Conservation (phyloP, 2,888 invertebrate species). For the Nemotelus pantherinus region DNA sequence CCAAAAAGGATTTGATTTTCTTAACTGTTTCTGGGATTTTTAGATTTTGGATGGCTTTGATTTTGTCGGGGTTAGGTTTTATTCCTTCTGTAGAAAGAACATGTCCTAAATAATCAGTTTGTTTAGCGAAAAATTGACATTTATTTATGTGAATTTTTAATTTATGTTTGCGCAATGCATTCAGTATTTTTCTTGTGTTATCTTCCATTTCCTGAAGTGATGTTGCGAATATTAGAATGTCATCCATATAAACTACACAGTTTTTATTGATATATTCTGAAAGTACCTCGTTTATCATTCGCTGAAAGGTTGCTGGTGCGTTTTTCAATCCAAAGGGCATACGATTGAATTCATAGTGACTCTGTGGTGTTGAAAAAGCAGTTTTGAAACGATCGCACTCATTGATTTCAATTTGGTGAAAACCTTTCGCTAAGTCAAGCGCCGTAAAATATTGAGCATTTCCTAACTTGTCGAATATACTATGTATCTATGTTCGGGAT, state of each 20-base stretch:
- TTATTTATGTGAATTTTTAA: constrained; percentile 54
- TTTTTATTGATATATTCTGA: background rate
- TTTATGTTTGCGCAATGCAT: constrained; percentile 50
- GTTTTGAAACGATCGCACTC: constrained; percentile 2
- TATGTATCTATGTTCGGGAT: constrained; percentile 16
- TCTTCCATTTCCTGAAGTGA: constrained; percentile 54
- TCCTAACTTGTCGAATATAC: constrained; percentile 47
- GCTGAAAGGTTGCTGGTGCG: no score
- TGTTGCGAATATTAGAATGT: constrained; percentile 50
- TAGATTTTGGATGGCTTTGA: constrained; percentile 21
- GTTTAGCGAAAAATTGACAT: background rate
- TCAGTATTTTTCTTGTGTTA: constrained; percentile 36
- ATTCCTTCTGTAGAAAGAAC: background rate
- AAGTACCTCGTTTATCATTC: background rate
- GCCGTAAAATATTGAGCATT: constrained; percentile 20
- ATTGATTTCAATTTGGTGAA: constrained; percentile 13
- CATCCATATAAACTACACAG: constrained; percentile 4
- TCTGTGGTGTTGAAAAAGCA: constrained; percentile 6
- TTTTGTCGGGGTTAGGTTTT: constrained; percentile 2
- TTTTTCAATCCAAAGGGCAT: constrained; percentile 10
- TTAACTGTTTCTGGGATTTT: background rate
- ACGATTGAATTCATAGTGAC: constrained; percentile 13
- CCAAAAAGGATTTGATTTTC: constrained; percentile 11
- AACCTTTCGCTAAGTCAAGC: constrained; percentile 5
- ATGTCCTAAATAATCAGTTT: background rate